phyloP scores from a whole-genome alignment of 2,113 vertebrate genomes.

The Megalops atlanticus region DNA sequence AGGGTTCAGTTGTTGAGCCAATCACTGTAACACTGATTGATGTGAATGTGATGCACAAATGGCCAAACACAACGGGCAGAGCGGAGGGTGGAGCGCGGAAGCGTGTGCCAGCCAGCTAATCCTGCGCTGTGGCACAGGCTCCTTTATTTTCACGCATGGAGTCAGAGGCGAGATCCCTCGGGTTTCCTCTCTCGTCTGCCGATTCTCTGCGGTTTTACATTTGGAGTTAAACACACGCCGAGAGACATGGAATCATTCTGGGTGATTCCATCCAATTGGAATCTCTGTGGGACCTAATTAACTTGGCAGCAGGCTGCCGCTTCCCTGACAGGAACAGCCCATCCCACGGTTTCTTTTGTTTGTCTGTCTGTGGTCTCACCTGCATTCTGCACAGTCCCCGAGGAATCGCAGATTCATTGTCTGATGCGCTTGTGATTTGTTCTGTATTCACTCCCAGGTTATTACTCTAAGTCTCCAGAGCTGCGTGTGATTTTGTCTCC shows the following conservation, averaged over 20 bases:
- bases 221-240: conserved; percentile 1
- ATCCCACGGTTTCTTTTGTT: not conserved
- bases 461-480: too few species aligned
- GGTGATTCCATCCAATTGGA: conserved; percentile 36
- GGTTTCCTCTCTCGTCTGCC: not conserved
- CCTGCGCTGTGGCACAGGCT: not conserved
- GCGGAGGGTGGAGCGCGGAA: not conserved
- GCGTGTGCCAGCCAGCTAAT: not conserved
- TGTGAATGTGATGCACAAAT: not conserved
- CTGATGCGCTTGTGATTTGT: too few species aligned
- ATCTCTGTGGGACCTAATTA: conserved; percentile 51
- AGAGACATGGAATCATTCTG: conserved; percentile 12
- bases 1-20: conserved; percentile 3
- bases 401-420: not conserved
- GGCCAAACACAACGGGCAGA: not conserved
- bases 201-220: not conserved
- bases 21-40: not conserved
- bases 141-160: not conserved
- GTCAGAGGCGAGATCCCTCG: not conserved
- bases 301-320: conserved; percentile 44
- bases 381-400: not conserved
- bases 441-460: too few species aligned
- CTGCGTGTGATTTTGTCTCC: too few species aligned
- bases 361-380: conserved; percentile 12
- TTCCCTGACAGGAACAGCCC: conserved; percentile 43